Evolutionary conservation across 1,140 invertebrate genomes (phyloP), one percentile per base, ranked within the genome.

Genomic region (Halesus radiatus): DNA sequence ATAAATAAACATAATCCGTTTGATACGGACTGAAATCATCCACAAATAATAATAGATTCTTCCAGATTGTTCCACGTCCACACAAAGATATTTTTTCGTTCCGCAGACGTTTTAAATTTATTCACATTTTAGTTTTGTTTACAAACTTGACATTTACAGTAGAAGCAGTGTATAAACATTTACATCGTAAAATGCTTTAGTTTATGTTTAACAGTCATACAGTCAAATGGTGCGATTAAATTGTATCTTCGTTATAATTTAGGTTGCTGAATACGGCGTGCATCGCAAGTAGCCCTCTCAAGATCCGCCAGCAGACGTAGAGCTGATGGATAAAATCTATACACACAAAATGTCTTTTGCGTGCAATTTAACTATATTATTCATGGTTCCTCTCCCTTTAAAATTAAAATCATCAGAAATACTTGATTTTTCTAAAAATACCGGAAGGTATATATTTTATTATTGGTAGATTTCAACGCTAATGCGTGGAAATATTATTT

Each of bases 41-140:
- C 62, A 66, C 26, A 66, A 66, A 66, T 66, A 66, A 66, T 66
- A 66, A 32, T 66, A 16, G 62, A 16, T 23, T 26, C 13, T 66
- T 66, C 32, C n/a, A n/a, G n/a, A n/a, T 66, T 66, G 62, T 66
- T 66, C 15, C 29, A 66, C 26, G 16, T n/a, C 13, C 22, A 66
- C n/a, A 66, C 26, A 66, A 66, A 66, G 26, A 66, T 26, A 32
- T 66, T 45, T 45, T 45, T 45, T 45, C 32, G 37, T 45, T 45
- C 37, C 10, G 37, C 13, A 45, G 37, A 66, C 37, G 10, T 26
- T 29, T 66, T 66, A 15, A 66, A 66, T 66, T 66, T 66, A 66
- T 66, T 66, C 62, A 3, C 32, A 15, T 29, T 66, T n/a, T n/a
- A n/a, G n/a, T n/a, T n/a, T 66, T 26, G 23, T 66, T 66, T 66